Conservation (phyloP, 2,888 invertebrate genomes). For the Tenthredo distinguenda region DNA sequence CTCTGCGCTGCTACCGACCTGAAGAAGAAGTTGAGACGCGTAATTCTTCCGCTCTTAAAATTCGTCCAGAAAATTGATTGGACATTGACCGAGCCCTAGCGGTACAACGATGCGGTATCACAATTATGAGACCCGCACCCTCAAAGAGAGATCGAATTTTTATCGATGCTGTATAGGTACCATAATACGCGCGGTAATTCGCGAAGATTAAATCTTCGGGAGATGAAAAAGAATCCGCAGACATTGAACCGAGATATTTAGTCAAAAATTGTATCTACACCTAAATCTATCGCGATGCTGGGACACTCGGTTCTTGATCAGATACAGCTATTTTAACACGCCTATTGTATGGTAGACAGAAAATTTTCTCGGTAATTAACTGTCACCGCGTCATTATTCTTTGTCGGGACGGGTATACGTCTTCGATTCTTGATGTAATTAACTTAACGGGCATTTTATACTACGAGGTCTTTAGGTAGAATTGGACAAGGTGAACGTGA, state of each 20-base stretch:
- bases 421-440: not conserved
- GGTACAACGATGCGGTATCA: not conserved
- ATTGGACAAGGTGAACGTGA: not conserved
- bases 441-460: not conserved
- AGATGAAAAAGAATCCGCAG: not conserved
- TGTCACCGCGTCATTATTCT: slow-evolving; percentile 2
- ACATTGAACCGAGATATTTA: not conserved
- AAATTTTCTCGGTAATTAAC: not conserved
- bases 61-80: slow-evolving; percentile 47
- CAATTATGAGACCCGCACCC: not conserved
- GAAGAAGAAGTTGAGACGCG: not conserved
- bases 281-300: not conserved
- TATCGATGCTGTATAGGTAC: not conserved
- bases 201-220: not conserved
- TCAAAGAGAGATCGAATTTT: slow-evolving; percentile 27
- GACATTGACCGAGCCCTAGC: slow-evolving; percentile 24
- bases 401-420: not conserved
- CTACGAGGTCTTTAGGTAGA: not conserved
- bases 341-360: not conserved
- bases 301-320: not conserved
- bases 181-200: not conserved
- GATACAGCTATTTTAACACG: not conserved
- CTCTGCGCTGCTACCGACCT: slow-evolving; percentile 14
- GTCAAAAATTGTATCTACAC: too few species aligned
- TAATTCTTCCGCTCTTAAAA: slow-evolving; percentile 33